Evolutionary conservation across 2,888 invertebrate genomes (phyloP), one percentile per base, ranked within the genome.

Genomic region (Phania funesta): DNA sequence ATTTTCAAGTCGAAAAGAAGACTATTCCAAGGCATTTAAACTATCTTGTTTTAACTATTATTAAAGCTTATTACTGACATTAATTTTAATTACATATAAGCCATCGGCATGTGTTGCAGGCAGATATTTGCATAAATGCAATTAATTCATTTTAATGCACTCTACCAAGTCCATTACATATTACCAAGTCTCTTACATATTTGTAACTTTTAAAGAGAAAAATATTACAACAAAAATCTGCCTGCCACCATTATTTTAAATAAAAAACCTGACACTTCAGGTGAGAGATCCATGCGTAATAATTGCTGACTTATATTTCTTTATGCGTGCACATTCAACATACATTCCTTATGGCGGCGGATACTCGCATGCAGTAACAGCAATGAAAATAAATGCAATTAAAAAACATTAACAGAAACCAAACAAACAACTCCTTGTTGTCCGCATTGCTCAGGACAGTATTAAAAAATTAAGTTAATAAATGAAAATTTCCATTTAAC

Each of bases 351-450:
- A 11, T 52, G 38, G 16, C 48, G 13, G 11, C 18, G 3, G 32
- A 22, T 24, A 56, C 20, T 26, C 56, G 26, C 75, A 22, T 26
- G 16, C 20, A 50, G 41, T 16, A 20, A 50, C 62, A 60, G 46
- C 54, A 70, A 8, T 41, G 44, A 16, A 65, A 65, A 78, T 65
- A 64, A 50, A 79, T 79, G 58, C 52, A 79, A 79, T 79, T 73
- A 79, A 79, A n/a, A 79, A 58, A 44, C 32, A 79, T 58, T 58
- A 73, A 79, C 65, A 58, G 50, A 46, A 50, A 70, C n/a, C n/a
- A n/a, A n/a, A n/a, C n/a, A n/a, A n/a, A 46, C 20, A 58, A 50
- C 65, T 24, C 3, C 3, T 0, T 6, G 7, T 6, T 54, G 54
- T 44, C 24, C 35, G 35, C 35, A 46, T 35, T 56, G 11, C 32